Evolutionary conservation across 1,140 invertebrate genomes (phyloP).

Genomic region (Brachionus manjavacas): DNA sequence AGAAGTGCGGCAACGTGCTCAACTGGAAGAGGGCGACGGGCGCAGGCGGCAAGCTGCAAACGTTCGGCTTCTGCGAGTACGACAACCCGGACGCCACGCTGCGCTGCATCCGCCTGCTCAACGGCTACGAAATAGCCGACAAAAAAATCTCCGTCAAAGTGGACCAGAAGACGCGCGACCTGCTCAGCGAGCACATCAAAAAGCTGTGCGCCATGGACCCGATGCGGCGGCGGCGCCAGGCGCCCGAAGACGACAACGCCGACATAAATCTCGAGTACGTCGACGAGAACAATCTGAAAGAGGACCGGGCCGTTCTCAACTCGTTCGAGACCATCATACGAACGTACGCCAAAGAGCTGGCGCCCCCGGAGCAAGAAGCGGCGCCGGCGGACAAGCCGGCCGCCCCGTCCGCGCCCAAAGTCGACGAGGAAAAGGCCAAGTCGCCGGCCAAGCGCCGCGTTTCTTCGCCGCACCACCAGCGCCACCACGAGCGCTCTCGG

Average conservation of each 20-base stretch:
- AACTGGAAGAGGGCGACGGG: constrained; percentile 95
- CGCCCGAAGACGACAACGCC: constrained; percentile 43
- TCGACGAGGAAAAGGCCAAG: not conserved
- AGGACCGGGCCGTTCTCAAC: constrained; percentile 63
- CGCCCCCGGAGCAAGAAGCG: not conserved
- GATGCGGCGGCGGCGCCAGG: not conserved
- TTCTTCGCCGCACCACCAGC: not conserved
- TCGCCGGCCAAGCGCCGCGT: not conserved
- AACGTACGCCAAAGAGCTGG: constrained; percentile 71
- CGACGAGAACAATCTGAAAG: constrained; percentile 51
- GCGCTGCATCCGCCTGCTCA: constrained; percentile 82
- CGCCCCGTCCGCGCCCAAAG: not conserved
- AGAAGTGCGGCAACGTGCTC: constrained; percentile 77
- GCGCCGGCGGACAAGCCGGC: not conserved
- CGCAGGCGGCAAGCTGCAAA: constrained; percentile 66
- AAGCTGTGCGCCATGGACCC: constrained; percentile 46
- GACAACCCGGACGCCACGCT: constrained; percentile 86
- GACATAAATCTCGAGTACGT: constrained; percentile 48
- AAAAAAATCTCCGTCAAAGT: constrained; percentile 85
- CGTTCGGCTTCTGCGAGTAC: constrained; percentile 97
- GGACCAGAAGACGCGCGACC: constrained; percentile 91
- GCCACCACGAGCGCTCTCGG: not conserved
- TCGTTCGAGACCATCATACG: constrained; percentile 72
- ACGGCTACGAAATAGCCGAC: constrained; percentile 85
- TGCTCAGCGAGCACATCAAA: constrained; percentile 78